Conservation (phyloP, 1,140 invertebrate species). For the Bradysia coprophila region DNA sequence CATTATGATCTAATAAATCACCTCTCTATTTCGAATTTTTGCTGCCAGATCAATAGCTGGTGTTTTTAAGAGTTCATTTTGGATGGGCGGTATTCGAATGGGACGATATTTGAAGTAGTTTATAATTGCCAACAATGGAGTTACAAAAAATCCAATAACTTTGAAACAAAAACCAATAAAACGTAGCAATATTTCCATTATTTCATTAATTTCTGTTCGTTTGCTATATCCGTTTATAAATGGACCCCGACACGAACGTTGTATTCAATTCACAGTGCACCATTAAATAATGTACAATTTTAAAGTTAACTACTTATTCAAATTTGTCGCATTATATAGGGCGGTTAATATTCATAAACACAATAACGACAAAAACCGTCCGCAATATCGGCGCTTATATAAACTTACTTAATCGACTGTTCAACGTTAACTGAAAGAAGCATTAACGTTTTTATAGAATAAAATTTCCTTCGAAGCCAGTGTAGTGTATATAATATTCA, state of each 20-base stretch:
- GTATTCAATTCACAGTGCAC: too few species aligned
- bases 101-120: conserved; percentile 7
- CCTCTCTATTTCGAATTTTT: conserved; percentile 27
- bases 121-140: conserved; percentile 10
- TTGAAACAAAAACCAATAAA: conserved; percentile 4
- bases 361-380: too few species aligned
- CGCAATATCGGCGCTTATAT: too few species aligned
- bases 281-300: neutral
- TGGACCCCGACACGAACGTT: too few species aligned
- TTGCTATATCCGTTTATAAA: neutral
- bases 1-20: too few species aligned
- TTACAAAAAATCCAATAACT: conserved; percentile 4
- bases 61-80: conserved; percentile 13
- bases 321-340: neutral
- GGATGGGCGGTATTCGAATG: conserved; percentile 13
- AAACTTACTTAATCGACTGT: too few species aligned
- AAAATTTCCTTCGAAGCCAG: too few species aligned
- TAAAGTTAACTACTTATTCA: neutral
- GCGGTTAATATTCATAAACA: conserved; percentile 30
- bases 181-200: conserved; percentile 9
- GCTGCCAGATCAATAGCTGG: conserved; percentile 20
- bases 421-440: too few species aligned
- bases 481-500: too few species aligned
- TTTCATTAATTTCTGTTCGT: neutral
- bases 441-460: too few species aligned